A percentile compares a stretch with the other conserved stretches of the same genome.
phyloP scores from a whole-genome alignment of 1,140 invertebrate genomes.

The Drosophila nikananu region DNA sequence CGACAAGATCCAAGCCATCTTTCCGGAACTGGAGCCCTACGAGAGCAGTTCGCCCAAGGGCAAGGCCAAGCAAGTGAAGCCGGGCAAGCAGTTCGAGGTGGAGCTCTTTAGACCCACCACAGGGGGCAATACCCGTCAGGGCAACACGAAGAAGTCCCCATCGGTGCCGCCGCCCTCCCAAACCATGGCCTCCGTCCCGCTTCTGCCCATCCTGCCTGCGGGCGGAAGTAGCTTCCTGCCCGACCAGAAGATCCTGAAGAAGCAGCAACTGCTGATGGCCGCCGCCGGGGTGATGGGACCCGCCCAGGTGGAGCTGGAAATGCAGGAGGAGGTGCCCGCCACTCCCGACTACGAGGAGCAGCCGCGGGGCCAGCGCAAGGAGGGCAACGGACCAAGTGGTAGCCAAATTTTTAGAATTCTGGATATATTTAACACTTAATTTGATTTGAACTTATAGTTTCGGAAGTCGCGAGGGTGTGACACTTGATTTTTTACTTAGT shows the following conservation, averaged over 20 bases:
- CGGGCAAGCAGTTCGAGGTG: conserved; percentile 72
- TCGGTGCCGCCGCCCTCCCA: conserved; percentile 65
- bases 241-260: conserved; percentile 79
- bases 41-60: conserved; percentile 39
- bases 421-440: conserved; percentile 21
- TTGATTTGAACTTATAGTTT: not conserved
- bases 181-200: conserved; percentile 12
- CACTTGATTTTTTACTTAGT: not conserved
- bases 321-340: conserved; percentile 20
- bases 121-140: conserved; percentile 51
- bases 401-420: conserved; percentile 27
- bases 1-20: conserved; percentile 91
- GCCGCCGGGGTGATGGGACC: conserved; percentile 69
- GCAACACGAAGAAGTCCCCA: conserved; percentile 81
- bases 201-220: conserved; percentile 34
- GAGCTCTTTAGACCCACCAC: conserved; percentile 63
- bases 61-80: conserved; percentile 53
- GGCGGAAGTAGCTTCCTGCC: conserved; percentile 77
- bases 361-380: conserved; percentile 22
- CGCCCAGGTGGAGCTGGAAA: conserved; percentile 24
- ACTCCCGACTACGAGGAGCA: conserved; percentile 14
- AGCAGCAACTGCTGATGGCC: conserved; percentile 73
- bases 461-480: not conserved
- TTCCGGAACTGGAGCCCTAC: conserved; percentile 89
- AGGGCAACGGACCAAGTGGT: conserved; percentile 66